Conservation (phyloP, 2,113 vertebrate genomes). For the Camarhynchus parvulus region DNA sequence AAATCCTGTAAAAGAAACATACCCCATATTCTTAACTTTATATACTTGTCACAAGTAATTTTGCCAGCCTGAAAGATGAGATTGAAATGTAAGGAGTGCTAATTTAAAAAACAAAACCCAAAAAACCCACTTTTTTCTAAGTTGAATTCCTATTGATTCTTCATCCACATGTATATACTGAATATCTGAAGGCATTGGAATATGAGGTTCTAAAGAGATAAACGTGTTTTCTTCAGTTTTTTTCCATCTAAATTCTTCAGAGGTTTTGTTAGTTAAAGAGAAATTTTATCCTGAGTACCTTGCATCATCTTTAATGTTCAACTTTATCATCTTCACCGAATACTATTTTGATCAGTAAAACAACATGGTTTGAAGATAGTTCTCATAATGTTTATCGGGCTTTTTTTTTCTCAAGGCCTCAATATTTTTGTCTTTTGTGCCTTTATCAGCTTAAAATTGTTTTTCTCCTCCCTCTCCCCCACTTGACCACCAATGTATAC, state of each 20-base stretch:
- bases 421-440: neutral
- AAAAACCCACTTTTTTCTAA: neutral
- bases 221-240: neutral
- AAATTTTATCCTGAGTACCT: neutral
- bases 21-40: neutral
- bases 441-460: neutral
- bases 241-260: neutral
- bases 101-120: neutral
- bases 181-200: neutral
- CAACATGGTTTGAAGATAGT: neutral
- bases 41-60: neutral
- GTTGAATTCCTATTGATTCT: neutral
- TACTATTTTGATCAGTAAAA: neutral
- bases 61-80: neutral
- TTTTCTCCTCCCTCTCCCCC: neutral
- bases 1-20: neutral
- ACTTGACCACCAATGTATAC: neutral
- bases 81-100: neutral
- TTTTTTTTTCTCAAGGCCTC: neutral
- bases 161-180: neutral
- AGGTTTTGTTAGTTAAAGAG: neutral
- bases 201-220: neutral
- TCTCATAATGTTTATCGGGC: neutral
- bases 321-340: neutral
- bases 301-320: neutral